phyloP scores from a whole-genome alignment of 2,797 vertebrate species.

The Xiphorhynchus erythropygius region DNA sequence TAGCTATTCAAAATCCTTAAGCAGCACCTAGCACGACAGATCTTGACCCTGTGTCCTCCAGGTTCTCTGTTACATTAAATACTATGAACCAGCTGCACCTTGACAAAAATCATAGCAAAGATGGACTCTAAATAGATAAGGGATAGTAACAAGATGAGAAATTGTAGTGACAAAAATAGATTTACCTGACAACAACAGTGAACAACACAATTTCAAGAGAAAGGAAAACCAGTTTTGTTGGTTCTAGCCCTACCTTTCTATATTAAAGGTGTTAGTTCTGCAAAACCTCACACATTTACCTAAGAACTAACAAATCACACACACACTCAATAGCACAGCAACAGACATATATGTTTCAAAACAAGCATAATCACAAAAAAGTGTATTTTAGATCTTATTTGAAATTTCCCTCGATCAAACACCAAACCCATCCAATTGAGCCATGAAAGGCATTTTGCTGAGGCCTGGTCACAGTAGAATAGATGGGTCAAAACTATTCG shows the following conservation, averaged over 20 bases:
- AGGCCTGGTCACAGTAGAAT: neutral
- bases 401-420: neutral
- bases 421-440: neutral
- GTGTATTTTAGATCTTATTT: neutral
- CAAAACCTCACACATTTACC: neutral
- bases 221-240: neutral
- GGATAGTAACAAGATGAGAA: neutral
- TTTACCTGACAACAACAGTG: neutral
- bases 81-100: neutral
- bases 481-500: neutral
- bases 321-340: neutral
- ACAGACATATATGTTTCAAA: neutral
- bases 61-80: neutral
- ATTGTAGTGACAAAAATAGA: neutral
- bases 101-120: neutral
- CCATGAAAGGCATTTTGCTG: neutral
- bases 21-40: neutral
- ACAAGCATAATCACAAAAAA: neutral
- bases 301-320: neutral
- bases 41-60: neutral
- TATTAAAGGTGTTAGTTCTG: neutral
- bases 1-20: neutral
- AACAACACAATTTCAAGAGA: neutral
- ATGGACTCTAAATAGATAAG: neutral
- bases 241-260: neutral